These are phyloP conservation scores for Hydrolagus colliei DNA, from an alignment of 2,797 vertebrate species.

Conservation along the genomic window DNA sequence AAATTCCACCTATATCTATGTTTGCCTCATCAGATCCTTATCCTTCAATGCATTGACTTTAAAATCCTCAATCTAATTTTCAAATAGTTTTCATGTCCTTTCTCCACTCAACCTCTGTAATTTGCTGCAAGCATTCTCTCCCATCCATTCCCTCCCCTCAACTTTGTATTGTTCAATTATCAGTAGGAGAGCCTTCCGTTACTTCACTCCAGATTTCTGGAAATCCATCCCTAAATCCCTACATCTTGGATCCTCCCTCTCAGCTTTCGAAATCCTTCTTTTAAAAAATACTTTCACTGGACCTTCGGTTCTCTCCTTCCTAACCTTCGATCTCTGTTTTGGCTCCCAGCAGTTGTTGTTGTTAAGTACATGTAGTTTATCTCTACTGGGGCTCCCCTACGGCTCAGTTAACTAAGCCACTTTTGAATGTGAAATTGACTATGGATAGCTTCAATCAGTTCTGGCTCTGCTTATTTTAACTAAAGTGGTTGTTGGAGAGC, in stretches of 20 bases:
- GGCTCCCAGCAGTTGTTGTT: no score
- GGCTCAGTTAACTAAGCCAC: no score
- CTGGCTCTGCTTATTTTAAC: no score
- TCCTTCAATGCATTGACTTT: neutral
- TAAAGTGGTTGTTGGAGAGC: no score
- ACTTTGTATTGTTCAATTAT: neutral
- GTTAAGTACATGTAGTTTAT: no score
- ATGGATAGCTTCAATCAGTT: no score
- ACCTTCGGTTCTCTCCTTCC: no score
- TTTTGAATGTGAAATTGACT: no score
- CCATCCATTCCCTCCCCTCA: neutral
- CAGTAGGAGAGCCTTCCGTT: neutral
- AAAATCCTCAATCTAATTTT: neutral
- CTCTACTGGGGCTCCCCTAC: no score
- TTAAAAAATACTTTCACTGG: no score
- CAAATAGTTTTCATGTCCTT: neutral
- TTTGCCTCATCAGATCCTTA: neutral
- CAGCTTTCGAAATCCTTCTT: neutral
- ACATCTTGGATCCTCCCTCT: neutral
- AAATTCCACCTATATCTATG: neutral
- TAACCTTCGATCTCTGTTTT: no score
- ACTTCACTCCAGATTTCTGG: neutral
- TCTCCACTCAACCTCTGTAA: neutral
- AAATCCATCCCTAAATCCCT: neutral
- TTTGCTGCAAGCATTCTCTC: neutral